A percentile compares a stretch with the other conserved stretches of the same genome.
Evolutionary conservation across 2,113 vertebrate species (phyloP).

Genomic region (Romanogobio albipinnatus): DNA sequence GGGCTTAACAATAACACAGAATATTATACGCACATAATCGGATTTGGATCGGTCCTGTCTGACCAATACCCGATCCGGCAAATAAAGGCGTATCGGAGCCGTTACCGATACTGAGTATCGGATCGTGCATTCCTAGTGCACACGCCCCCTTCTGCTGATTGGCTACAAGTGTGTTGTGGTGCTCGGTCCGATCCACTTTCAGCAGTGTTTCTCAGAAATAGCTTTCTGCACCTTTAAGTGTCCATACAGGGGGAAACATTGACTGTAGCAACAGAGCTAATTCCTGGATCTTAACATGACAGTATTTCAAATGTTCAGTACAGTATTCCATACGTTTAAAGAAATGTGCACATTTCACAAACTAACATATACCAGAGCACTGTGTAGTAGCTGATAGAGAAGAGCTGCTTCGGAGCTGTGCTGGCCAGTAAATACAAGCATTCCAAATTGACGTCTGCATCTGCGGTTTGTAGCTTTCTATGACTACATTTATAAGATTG

Average conservation of each 20-base stretch:
- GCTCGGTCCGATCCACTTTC: background rate
- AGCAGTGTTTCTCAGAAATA: background rate
- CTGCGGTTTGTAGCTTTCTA: conserved; percentile 43
- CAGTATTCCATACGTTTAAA: background rate
- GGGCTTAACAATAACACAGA: too few relatives aligned
- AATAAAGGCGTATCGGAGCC: too few relatives aligned
- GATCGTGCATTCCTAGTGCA: too few relatives aligned
- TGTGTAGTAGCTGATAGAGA: background rate
- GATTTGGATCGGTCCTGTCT: too few relatives aligned
- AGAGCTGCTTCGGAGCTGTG: background rate
- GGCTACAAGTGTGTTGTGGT: background rate
- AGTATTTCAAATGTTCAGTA: background rate
- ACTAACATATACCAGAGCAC: background rate
- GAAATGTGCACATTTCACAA: background rate
- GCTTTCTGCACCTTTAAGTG: background rate
- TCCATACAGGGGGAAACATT: background rate
- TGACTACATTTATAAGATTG: conserved; percentile 37
- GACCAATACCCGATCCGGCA: too few relatives aligned
- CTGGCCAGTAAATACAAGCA: conserved; percentile 12
- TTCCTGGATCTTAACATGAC: too few relatives aligned
- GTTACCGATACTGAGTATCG: too few relatives aligned
- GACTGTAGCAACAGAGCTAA: too few relatives aligned
- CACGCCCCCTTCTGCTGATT: background rate
- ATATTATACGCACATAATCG: too few relatives aligned
- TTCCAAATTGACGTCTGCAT: conserved; percentile 9